Evolutionary conservation across 2,888 invertebrate genomes (phyloP), one percentile per base, ranked within the genome.

Genomic region (Colostygia pectinataria): DNA sequence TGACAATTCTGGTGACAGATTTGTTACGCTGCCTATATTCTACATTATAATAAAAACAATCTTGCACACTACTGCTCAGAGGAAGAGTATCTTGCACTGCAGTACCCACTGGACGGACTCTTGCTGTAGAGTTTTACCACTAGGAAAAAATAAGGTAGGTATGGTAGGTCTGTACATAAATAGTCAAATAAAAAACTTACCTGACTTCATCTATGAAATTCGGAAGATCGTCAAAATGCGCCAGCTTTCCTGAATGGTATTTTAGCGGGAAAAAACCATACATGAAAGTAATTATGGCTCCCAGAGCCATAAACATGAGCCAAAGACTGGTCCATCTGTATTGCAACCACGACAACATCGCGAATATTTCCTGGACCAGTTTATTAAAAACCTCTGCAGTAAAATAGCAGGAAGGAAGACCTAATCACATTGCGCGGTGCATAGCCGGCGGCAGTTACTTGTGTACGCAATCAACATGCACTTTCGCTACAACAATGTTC

Each of bases 221-320:
- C 3, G 93, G 93, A 24, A 93, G 74, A 65, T 92, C 91, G 59
- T 85, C 74, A 66, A 81, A 76, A 50, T 84, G 86, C 0, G 92
- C 83, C 41, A 90, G 64, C 53, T 77, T 82, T 50, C 87, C 87
- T 61, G 91, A 83, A 71, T 89, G 84, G 61, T 91, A 90, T 65
- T 90, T 91, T 46, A 92, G 63, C 33, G 93, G 92, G 61, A 93
- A 92, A 78, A 92, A 93, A 31, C 93, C 93, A 75, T 90, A 91
- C 46, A 93, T 73, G 72, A 92, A 93, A 32, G 93, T 65, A 45
- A 77, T 61, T 12, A 91, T 61, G 76, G 76, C 82, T 23, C 75
- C 77, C 5, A 85, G 66, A 6, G 77, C 82, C 56, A 76, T 66
- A 36, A 85, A 64, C 40, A 91, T 74, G 4, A 90, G 75, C 71